Conservation (phyloP, 2,888 invertebrate species). For the Petrolisthes manimaculis region DNA sequence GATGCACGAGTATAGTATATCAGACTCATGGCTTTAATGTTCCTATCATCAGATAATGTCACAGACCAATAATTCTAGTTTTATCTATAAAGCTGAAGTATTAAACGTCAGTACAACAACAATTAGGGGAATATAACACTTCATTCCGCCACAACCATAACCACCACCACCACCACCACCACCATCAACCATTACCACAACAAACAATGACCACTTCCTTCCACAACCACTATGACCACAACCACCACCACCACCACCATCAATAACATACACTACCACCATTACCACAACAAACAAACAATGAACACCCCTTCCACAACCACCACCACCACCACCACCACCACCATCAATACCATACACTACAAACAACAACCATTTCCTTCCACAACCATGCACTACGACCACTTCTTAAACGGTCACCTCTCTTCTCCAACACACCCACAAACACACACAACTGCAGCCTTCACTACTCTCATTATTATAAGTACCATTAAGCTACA, state of each 20-base stretch:
- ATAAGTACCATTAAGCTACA: neutral
- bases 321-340: neutral
- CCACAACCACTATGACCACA: neutral
- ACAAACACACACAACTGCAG: neutral
- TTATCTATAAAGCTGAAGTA: too few species aligned
- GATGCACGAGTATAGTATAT: too few species aligned
- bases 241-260: neutral
- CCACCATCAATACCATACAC: neutral
- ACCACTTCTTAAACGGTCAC: neutral
- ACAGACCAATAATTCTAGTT: too few species aligned
- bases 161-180: neutral
- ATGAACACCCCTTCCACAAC: neutral
- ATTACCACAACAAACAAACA: conserved; percentile 1
- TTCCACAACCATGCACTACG: neutral
- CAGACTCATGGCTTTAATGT: too few species aligned
- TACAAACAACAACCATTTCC: neutral
- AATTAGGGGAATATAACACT: too few species aligned
- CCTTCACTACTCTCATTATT: neutral
- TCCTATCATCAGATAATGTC: too few species aligned
- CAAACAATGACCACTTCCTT: neutral
- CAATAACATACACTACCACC: neutral
- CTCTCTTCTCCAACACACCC: neutral
- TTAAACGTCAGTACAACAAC: too few species aligned
- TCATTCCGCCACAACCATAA: neutral
- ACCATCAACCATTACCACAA: conserved; percentile 11